Conservation (phyloP, 23 tunicate species). For the Styela plicata region DNA sequence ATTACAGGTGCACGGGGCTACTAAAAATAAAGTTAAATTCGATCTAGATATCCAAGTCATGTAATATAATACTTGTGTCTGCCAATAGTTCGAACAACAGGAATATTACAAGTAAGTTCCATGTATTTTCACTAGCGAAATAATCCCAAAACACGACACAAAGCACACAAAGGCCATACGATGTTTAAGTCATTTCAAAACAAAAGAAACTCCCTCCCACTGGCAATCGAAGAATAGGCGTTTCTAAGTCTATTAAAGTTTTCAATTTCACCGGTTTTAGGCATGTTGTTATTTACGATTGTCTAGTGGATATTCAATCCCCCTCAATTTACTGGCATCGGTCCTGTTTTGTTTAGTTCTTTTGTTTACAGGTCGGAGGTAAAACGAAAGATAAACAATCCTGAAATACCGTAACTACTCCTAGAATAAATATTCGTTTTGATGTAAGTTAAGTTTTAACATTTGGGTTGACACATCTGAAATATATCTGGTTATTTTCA, state of each 20-base stretch:
- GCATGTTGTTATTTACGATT: background rate
- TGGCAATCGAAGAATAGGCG: background rate
- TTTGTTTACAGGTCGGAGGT: background rate
- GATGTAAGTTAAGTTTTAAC: too few relatives aligned
- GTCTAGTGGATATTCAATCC: background rate
- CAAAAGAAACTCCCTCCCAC: background rate
- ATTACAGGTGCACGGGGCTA: background rate
- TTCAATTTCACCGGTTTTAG: background rate
- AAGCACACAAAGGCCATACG: background rate
- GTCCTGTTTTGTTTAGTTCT: background rate
- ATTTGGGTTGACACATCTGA: background rate
- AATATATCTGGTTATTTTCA: too few relatives aligned
- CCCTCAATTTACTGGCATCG: background rate
- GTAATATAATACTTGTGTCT: too few relatives aligned
- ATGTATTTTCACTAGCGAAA: background rate
- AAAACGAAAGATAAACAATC: background rate
- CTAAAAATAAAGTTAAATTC: too few relatives aligned
- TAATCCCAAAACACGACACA: background rate
- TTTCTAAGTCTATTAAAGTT: background rate
- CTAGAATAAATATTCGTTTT: too few relatives aligned
- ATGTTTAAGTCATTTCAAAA: background rate
- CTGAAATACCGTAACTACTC: background rate
- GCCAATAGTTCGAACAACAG: too few relatives aligned
- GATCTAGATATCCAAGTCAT: too few relatives aligned
- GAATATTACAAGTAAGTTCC: too few relatives aligned